Percentiles rank a stretch among this genome's conserved stretches.
These are phyloP conservation scores for Pocillopora verrucosa DNA, from an alignment of 64 coral and sea anemone genomes.

Conservation along the genomic window DNA sequence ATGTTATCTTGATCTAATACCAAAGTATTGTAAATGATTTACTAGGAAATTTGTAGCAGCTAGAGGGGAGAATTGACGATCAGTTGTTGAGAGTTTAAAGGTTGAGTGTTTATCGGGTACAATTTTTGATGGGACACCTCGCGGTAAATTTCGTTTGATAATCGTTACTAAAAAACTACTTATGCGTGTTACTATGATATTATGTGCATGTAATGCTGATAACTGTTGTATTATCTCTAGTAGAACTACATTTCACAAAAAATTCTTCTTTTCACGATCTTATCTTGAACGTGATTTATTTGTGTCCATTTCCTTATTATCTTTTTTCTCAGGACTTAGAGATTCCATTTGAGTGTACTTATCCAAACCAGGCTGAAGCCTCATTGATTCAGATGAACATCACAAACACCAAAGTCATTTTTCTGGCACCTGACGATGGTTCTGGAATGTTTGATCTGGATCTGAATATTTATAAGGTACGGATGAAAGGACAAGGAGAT, in stretches of 20 bases:
- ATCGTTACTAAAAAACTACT: too few species aligned
- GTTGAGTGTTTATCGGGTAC: not conserved
- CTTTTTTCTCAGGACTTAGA: not conserved
- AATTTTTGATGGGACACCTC: too few species aligned
- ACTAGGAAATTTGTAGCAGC: too few species aligned
- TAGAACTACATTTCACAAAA: too few species aligned
- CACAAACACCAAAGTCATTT: not conserved
- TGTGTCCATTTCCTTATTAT: not conserved
- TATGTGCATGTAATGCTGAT: too few species aligned
- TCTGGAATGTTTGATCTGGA: slow-evolving; percentile 44
- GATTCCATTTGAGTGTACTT: slow-evolving; percentile 39
- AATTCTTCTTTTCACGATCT: not conserved
- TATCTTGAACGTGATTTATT: not conserved
- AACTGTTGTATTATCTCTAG: too few species aligned
- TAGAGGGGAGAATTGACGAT: too few species aligned
- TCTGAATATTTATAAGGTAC: slow-evolving; percentile 49
- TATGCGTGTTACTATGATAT: too few species aligned
- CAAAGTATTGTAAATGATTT: too few species aligned
- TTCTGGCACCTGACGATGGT: slow-evolving; percentile 29
- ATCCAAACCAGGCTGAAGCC: not conserved
- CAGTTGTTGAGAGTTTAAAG: not conserved
- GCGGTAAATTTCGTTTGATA: too few species aligned
- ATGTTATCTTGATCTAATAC: too few species aligned
- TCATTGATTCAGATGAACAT: slow-evolving; percentile 20
- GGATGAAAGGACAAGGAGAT: too few species aligned